These are phyloP conservation scores for Neotoxoptera formosana DNA, from an alignment of 1,140 invertebrate genomes.

Conservation along the genomic window DNA sequence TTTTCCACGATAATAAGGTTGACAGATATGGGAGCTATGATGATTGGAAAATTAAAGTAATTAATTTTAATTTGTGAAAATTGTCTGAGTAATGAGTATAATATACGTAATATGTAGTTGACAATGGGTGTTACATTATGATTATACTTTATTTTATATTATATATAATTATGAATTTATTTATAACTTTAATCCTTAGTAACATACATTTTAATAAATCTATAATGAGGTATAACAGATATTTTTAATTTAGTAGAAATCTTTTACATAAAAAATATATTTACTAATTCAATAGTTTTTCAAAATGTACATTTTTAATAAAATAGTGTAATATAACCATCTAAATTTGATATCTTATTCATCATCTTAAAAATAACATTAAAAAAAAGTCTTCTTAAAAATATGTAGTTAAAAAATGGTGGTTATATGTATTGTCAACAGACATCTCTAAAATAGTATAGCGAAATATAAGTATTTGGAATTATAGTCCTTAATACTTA, in stretches of 20 bases:
- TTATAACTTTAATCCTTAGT: not conserved
- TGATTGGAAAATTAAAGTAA: not conserved
- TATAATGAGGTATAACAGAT: no score
- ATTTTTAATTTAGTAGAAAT: no score
- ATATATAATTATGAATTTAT: not conserved
- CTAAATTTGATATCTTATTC: no score
- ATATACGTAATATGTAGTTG: accelerated
- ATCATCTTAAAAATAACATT: no score
- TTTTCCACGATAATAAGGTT: not conserved
- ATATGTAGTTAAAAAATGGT: no score
- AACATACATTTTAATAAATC: not conserved
- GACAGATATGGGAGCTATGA: not conserved
- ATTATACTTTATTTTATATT: not conserved
- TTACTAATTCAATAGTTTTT: no score
- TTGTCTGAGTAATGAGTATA: not conserved
- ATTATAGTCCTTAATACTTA: not conserved
- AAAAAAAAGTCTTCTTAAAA: no score
- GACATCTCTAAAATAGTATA: not conserved
- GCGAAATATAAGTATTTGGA: not conserved
- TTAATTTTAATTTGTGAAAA: not conserved
- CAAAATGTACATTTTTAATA: no score
- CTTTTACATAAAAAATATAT: no score
- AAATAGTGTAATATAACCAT: no score
- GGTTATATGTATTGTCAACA: no score
- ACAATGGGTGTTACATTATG: not conserved